phyloP scores from a whole-genome alignment of 2,888 invertebrate species.

The Mechanitis messenoides region DNA sequence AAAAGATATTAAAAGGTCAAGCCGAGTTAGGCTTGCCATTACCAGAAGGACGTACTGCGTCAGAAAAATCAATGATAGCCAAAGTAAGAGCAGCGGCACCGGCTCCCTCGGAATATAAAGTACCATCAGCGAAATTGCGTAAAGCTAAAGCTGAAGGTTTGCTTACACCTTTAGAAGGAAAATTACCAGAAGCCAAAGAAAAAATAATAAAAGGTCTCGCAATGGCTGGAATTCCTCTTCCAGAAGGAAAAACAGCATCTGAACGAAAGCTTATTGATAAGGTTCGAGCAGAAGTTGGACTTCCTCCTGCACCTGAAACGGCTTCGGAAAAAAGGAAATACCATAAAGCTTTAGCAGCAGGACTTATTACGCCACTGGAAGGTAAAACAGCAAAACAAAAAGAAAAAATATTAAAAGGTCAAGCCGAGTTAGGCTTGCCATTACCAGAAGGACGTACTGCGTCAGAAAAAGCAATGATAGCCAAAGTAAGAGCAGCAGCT shows the following conservation, averaged over 20 bases:
- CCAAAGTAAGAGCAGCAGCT: conserved; percentile 1
- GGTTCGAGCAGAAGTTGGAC: conserved; percentile 29
- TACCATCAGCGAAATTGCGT: conserved; percentile 25
- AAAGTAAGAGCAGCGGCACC: conserved; percentile 27
- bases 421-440: conserved; percentile 21
- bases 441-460: conserved; percentile 25
- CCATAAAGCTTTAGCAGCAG: conserved; percentile 23
- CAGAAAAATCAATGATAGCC: conserved; percentile 37
- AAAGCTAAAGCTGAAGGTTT: conserved; percentile 29
- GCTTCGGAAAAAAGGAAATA: conserved; percentile 20
- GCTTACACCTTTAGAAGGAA: conserved; percentile 32
- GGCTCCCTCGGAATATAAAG: conserved; percentile 13
- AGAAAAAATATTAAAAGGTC: conserved; percentile 26
- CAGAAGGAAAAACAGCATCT: conserved; percentile 31
- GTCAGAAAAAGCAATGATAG: conserved; percentile 27
- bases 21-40: conserved; percentile 34
- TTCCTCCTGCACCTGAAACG: conserved; percentile 30
- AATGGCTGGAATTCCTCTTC: conserved; percentile 27
- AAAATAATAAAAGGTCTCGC: conserved; percentile 26
- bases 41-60: conserved; percentile 37
- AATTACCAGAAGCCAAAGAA: conserved; percentile 35
- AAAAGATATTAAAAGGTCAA: conserved; percentile 32
- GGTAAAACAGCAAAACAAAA: conserved; percentile 27
- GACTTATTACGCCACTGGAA: conserved; percentile 25
- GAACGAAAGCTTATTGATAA: conserved; percentile 35